phyloP scores from a whole-genome alignment of 2,888 invertebrate genomes.

The Caenorhabditis zanzibari region DNA sequence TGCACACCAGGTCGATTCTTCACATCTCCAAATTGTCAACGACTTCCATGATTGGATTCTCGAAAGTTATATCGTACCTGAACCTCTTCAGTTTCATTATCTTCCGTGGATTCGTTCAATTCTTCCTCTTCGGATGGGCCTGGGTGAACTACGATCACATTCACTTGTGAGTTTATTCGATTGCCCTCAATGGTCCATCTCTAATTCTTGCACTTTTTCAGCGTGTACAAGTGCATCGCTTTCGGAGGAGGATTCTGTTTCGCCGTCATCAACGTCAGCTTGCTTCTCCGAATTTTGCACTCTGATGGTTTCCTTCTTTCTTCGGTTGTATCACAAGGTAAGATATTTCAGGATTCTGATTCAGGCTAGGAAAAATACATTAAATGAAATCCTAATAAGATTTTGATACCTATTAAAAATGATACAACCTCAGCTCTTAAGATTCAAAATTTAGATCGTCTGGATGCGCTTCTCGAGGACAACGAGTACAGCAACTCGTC shows the following conservation, averaged over 20 bases:
- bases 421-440: slow-evolving; percentile 28
- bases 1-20: slow-evolving; percentile 71
- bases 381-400: not conserved
- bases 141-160: slow-evolving; percentile 70
- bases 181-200: not conserved
- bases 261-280: slow-evolving; percentile 69
- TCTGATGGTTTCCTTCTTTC: slow-evolving; percentile 72
- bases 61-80: slow-evolving; percentile 62
- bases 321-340: slow-evolving; percentile 67
- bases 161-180: slow-evolving; percentile 64
- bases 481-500: slow-evolving; percentile 70
- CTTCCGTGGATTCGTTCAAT: slow-evolving; percentile 72
- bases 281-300: slow-evolving; percentile 70
- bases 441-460: slow-evolving; percentile 59
- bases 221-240: slow-evolving; percentile 68
- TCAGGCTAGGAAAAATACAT: not conserved
- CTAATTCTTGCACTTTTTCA: slow-evolving; percentile 33
- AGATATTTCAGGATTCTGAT: not conserved
- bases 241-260: slow-evolving; percentile 68
- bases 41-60: slow-evolving; percentile 70
- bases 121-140: slow-evolving; percentile 71
- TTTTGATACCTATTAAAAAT: too few species aligned
- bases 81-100: slow-evolving; percentile 70
- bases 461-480: slow-evolving; percentile 74
- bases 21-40: slow-evolving; percentile 68